These are phyloP conservation scores for Argynnis bischoffii DNA, from an alignment of 2,888 invertebrate species.

Conservation along the genomic window DNA sequence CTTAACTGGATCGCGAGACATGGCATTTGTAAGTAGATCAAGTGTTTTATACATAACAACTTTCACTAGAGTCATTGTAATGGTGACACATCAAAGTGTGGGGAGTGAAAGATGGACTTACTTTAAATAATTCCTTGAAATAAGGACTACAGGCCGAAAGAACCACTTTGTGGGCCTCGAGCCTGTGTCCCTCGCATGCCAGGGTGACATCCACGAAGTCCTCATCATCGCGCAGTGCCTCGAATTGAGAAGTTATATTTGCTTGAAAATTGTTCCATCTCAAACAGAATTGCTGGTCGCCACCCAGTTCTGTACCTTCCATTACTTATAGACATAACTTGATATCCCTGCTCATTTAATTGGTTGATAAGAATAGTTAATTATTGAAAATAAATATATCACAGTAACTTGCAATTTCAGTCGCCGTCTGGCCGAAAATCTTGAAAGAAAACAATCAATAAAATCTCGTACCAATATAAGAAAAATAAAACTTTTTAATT, in stretches of 20 bases:
- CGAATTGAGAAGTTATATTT: conserved; percentile 93
- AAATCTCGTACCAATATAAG: conserved; percentile 83
- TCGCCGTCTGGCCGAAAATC: conserved; percentile 83
- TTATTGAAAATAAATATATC: conserved; percentile 82
- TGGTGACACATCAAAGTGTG: conserved; percentile 83
- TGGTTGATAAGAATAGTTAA: conserved; percentile 81
- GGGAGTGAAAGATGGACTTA: conserved; percentile 84
- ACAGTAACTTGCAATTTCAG: conserved; percentile 83
- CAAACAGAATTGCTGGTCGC: conserved; percentile 93
- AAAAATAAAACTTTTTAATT: conserved; percentile 83
- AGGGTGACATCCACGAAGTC: conserved; percentile 94
- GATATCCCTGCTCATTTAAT: conserved; percentile 83
- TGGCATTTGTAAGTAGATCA: conserved; percentile 83
- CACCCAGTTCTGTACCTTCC: conserved; percentile 84
- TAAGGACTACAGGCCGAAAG: conserved; percentile 94
- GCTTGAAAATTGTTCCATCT: conserved; percentile 95
- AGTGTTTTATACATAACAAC: conserved; percentile 83
- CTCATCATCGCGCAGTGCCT: conserved; percentile 91
- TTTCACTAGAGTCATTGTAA: conserved; percentile 83
- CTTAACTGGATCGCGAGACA: conserved; percentile 82
- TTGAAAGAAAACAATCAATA: conserved; percentile 84
- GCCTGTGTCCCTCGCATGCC: conserved; percentile 91
- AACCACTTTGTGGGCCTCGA: conserved; percentile 93
- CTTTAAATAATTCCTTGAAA: conserved; percentile 93
- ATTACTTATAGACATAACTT: conserved; percentile 83